These are phyloP conservation scores for Mesopsocus fuscifrons DNA, from an alignment of 2,888 invertebrate species.

Conservation along the genomic window DNA sequence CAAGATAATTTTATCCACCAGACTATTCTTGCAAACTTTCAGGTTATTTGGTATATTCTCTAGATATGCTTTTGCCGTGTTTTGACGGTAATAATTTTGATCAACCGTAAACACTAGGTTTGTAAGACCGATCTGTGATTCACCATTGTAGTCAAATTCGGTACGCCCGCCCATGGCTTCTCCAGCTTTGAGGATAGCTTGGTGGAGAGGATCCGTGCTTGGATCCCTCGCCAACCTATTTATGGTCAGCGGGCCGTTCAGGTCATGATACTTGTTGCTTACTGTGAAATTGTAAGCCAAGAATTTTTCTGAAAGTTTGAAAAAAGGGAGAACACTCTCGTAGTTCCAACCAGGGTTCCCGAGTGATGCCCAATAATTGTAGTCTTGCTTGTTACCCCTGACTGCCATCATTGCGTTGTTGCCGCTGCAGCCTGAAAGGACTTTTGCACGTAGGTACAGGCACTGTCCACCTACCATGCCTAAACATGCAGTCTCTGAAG, in stretches of 20 bases:
- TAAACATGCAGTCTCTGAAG: neutral
- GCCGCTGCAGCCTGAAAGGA: slow-evolving; percentile 26
- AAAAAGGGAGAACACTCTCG: slow-evolving; percentile 18
- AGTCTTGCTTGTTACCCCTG: slow-evolving; percentile 22
- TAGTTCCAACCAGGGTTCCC: slow-evolving; percentile 20
- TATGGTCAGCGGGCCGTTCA: neutral
- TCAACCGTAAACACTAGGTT: slow-evolving; percentile 12
- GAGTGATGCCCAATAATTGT: slow-evolving; percentile 24
- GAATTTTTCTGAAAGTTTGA: slow-evolving; percentile 16
- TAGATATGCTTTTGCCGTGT: slow-evolving; percentile 39
- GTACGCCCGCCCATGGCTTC: slow-evolving; percentile 15
- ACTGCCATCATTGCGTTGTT: slow-evolving; percentile 29
- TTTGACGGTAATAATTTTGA: slow-evolving; percentile 24
- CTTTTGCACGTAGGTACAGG: slow-evolving; percentile 63
- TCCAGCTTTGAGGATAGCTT: slow-evolving; percentile 16
- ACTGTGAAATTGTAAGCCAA: neutral
- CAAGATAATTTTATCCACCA: slow-evolving; percentile 19
- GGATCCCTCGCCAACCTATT: neutral
- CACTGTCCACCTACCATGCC: slow-evolving; percentile 37
- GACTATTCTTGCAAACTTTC: slow-evolving; percentile 18
- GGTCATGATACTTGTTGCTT: neutral
- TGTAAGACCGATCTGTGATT: slow-evolving; percentile 17
- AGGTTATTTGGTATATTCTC: slow-evolving; percentile 24
- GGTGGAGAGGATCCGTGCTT: neutral
- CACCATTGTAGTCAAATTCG: slow-evolving; percentile 16